Conservation (phyloP, 2,888 invertebrate genomes). For the Stegophylla sp. region DNA sequence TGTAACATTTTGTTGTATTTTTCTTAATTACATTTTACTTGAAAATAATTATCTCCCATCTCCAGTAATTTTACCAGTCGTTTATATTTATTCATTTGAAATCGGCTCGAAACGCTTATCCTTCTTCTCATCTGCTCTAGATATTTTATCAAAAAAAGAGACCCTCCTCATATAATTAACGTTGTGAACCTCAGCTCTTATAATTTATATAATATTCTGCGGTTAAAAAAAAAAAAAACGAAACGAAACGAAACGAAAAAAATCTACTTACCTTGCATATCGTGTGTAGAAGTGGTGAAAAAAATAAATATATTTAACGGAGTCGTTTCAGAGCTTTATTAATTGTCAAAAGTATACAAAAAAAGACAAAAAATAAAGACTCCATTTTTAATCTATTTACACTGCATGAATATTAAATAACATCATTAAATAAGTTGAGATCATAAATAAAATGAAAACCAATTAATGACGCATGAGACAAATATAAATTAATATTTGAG, state of each 20-base stretch:
- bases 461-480: too few relatives aligned
- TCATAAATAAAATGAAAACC: too few relatives aligned
- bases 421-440: too few relatives aligned
- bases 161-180: neutral
- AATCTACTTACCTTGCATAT: neutral
- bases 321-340: too few relatives aligned
- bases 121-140: neutral
- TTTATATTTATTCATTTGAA: neutral
- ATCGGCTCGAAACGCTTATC: neutral
- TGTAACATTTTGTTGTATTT: neutral
- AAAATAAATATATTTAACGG: neutral
- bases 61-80: neutral
- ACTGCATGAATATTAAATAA: too few relatives aligned
- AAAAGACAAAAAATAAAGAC: too few relatives aligned
- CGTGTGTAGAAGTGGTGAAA: neutral
- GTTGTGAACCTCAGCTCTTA: neutral
- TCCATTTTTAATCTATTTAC: too few relatives aligned
- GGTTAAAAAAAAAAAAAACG: neutral
- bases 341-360: too few relatives aligned
- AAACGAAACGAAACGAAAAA: too few relatives aligned
- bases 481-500: too few relatives aligned
- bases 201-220: neutral
- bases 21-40: neutral
- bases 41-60: neutral
- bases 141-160: conserved; percentile 12